These are phyloP conservation scores for Eutrigla gurnardus DNA, from an alignment of 2,797 vertebrate species.

Conservation along the genomic window DNA sequence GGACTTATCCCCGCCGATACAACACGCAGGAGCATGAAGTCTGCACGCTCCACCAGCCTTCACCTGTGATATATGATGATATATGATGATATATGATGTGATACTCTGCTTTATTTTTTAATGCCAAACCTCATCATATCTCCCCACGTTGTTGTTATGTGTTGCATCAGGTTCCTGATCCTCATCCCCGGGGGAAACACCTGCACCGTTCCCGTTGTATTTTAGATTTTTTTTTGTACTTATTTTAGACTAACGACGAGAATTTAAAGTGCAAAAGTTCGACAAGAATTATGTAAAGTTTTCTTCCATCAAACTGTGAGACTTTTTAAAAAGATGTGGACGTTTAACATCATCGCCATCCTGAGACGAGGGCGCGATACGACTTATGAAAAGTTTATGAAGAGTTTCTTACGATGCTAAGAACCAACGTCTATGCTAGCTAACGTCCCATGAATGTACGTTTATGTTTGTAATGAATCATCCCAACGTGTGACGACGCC, in stretches of 20 bases:
- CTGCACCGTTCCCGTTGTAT: conserved; percentile 33
- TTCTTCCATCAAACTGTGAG: conserved; percentile 2
- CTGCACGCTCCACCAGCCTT: conserved; percentile 30
- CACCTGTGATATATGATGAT: conserved; percentile 15
- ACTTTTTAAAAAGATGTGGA: too few relatives aligned
- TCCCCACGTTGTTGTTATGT: conserved; percentile 33
- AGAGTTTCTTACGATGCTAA: too few relatives aligned
- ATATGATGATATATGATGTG: too few relatives aligned
- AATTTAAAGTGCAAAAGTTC: conserved; percentile 40
- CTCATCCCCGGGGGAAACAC: conserved; percentile 49
- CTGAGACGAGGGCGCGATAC: too few relatives aligned
- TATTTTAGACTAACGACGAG: conserved; percentile 25
- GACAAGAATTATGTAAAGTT: conserved; percentile 23
- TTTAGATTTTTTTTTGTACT: conserved; percentile 12
- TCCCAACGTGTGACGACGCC: too few relatives aligned
- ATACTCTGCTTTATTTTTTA: conserved; percentile 5
- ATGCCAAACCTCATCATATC: conserved; percentile 52
- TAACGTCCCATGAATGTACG: too few relatives aligned
- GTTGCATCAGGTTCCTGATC: conserved; percentile 56
- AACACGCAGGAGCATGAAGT: conserved; percentile 45
- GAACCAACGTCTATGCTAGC: too few relatives aligned
- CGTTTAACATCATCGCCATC: too few relatives aligned
- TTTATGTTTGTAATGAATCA: too few relatives aligned
- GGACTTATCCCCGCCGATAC: conserved; percentile 61
- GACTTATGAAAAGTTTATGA: too few relatives aligned